These are phyloP conservation scores for Gisinianus flammeolus DNA, from an alignment of 2,888 invertebrate species.

Conservation along the genomic window DNA sequence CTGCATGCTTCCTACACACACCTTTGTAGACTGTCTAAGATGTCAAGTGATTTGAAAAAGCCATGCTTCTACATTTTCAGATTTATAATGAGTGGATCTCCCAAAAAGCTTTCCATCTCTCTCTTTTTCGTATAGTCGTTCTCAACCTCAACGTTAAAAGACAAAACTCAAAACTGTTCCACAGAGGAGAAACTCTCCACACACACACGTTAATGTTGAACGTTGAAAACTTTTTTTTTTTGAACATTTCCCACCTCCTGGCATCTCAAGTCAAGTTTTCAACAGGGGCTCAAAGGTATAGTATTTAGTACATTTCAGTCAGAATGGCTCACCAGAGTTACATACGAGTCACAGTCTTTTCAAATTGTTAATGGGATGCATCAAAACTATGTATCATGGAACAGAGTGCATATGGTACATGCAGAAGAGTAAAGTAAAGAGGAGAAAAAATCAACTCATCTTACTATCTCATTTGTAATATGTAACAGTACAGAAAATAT, in stretches of 20 bases:
- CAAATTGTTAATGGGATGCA: slow-evolving; percentile 33
- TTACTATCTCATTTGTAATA: background rate
- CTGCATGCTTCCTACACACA: slow-evolving; percentile 23
- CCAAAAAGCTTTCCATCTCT: no score
- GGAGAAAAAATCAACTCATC: slow-evolving; percentile 3
- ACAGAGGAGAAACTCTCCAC: no score
- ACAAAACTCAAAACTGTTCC: no score
- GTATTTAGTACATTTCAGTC: background rate
- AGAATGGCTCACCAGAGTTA: background rate
- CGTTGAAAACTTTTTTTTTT: no score
- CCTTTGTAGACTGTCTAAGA: slow-evolving; percentile 16
- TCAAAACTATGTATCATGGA: slow-evolving; percentile 18
- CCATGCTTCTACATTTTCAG: background rate
- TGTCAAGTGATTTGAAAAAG: slow-evolving; percentile 6
- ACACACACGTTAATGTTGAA: no score
- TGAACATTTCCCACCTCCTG: background rate
- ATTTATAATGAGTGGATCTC: background rate
- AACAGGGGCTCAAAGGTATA: background rate
- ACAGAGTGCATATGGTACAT: background rate
- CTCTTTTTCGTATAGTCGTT: background rate
- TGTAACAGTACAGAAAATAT: background rate
- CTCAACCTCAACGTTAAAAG: background rate
- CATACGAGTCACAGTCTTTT: slow-evolving; percentile 17
- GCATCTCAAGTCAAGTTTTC: background rate
- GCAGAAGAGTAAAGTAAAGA: background rate